phyloP scores from a whole-genome alignment of 2,888 invertebrate genomes.

The Lordiphosa fenestrarum region DNA sequence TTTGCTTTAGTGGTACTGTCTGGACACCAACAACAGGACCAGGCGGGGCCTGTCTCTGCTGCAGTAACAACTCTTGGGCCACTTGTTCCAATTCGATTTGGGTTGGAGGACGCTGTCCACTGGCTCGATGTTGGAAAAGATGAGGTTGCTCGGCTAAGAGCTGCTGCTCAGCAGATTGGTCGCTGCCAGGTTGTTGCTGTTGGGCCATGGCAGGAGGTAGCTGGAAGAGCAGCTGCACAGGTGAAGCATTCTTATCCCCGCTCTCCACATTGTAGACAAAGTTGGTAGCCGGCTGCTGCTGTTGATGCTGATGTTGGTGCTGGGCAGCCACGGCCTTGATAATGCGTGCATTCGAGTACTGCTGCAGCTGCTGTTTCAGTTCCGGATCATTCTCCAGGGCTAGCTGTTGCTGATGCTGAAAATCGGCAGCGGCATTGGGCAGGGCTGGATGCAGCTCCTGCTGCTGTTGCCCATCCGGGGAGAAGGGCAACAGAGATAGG shows the following conservation, averaged over 20 bases:
- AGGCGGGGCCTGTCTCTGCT: conserved; percentile 73
- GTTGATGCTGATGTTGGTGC: conserved; percentile 68
- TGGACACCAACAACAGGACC: conserved; percentile 58
- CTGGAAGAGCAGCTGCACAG: conserved; percentile 80
- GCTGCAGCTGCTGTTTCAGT: conserved; percentile 75
- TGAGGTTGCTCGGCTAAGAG: conserved; percentile 65
- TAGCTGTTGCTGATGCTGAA: conserved; percentile 70
- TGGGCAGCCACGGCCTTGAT: conserved; percentile 76
- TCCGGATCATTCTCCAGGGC: conserved; percentile 72
- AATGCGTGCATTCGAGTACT: conserved; percentile 76
- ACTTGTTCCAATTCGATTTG: conserved; percentile 76
- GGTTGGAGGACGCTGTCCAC: conserved; percentile 63
- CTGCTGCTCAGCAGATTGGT: conserved; percentile 50
- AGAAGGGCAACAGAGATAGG: conserved; percentile 77
- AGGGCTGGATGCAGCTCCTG: conserved; percentile 60
- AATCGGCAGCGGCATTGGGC: conserved; percentile 69
- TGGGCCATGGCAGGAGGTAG: conserved; percentile 74
- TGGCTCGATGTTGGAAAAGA: conserved; percentile 69
- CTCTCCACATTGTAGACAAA: conserved; percentile 80
- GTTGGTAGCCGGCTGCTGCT: conserved; percentile 75
- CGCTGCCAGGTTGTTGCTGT: conserved; percentile 35
- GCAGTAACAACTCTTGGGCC: conserved; percentile 76
- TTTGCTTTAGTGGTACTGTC: conserved; percentile 71
- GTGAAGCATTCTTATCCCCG: conserved; percentile 78
- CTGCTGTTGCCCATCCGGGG: conserved; percentile 73